Evolutionary conservation across 2,888 invertebrate species (phyloP).

Genomic region (Ceriagrion tenellum): DNA sequence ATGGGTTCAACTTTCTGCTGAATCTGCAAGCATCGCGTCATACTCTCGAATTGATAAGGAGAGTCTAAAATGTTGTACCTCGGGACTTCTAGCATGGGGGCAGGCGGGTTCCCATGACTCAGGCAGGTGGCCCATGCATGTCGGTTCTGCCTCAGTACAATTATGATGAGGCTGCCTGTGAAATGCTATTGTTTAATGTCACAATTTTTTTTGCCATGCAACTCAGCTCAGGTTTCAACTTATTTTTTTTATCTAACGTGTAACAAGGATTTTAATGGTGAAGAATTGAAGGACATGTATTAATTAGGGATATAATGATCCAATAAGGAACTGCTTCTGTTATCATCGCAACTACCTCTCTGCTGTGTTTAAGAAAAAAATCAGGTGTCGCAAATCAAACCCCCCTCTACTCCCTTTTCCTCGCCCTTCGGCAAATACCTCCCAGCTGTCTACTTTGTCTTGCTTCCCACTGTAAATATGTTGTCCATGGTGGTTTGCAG

Average conservation of each 20-base stretch:
- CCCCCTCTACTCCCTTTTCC: constrained; percentile 39
- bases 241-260: constrained; percentile 62
- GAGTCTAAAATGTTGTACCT: constrained; percentile 48
- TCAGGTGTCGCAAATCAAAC: constrained; percentile 57
- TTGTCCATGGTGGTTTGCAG: constrained; percentile 51
- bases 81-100: constrained; percentile 7
- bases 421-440: constrained; percentile 1
- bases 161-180: constrained; percentile 56
- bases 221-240: constrained; percentile 68
- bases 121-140: constrained; percentile 64
- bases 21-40: constrained; percentile 44
- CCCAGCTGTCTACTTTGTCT: constrained; percentile 34
- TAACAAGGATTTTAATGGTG: constrained; percentile 59
- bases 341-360: constrained; percentile 67
- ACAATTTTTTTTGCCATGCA: constrained; percentile 67
- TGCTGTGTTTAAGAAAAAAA: constrained; percentile 64
- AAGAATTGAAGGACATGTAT: constrained; percentile 65
- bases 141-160: constrained; percentile 62
- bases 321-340: constrained; percentile 67
- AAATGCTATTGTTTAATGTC: constrained; percentile 47
- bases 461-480: constrained; percentile 48
- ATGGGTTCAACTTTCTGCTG: constrained; percentile 48
- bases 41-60: constrained; percentile 15
- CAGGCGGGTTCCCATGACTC: constrained; percentile 49
- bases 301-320: constrained; percentile 64